phyloP scores from a whole-genome alignment of 1,140 invertebrate genomes.

The Triops cancriformis region DNA sequence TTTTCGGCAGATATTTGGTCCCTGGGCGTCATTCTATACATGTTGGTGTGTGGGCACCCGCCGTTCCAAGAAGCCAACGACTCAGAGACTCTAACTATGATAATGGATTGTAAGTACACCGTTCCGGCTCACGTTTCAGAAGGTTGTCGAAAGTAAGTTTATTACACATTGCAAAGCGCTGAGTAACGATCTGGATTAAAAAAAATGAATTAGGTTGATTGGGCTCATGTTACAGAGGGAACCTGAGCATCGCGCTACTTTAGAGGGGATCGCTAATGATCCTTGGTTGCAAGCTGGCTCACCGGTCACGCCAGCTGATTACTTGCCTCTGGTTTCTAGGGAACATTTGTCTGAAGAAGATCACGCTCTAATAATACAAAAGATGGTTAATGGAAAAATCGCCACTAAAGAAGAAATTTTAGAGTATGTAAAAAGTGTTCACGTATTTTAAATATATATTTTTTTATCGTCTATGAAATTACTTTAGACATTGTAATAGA shows the following conservation, averaged over 20 bases:
- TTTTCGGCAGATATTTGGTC: conserved; percentile 84
- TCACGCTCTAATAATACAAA: conserved; percentile 82
- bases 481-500: conserved; percentile 35
- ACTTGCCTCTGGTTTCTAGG: conserved; percentile 67
- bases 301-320: conserved; percentile 42
- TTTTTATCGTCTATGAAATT: conserved; percentile 1
- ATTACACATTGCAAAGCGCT: background rate
- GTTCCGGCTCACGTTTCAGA: conserved; percentile 81
- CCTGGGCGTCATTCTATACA: conserved; percentile 94
- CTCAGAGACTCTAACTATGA: conserved; percentile 97
- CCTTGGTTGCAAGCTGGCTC: conserved; percentile 55
- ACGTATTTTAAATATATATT: background rate
- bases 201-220: conserved; percentile 57
- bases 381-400: conserved; percentile 92
- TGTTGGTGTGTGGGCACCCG: conserved; percentile 92
- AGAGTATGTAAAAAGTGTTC: conserved; percentile 51
- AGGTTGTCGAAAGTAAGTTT: conserved; percentile 65
- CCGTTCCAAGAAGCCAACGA: conserved; percentile 99
- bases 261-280: conserved; percentile 82
- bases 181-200: background rate
- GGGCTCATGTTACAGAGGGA: conserved; percentile 84
- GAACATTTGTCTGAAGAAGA: conserved; percentile 85
- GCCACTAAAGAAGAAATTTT: conserved; percentile 87
- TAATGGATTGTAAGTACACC: conserved; percentile 98
- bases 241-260: conserved; percentile 76